Conservation (phyloP, 2,797 vertebrate genomes). For the Chromobotia macracanthus region DNA sequence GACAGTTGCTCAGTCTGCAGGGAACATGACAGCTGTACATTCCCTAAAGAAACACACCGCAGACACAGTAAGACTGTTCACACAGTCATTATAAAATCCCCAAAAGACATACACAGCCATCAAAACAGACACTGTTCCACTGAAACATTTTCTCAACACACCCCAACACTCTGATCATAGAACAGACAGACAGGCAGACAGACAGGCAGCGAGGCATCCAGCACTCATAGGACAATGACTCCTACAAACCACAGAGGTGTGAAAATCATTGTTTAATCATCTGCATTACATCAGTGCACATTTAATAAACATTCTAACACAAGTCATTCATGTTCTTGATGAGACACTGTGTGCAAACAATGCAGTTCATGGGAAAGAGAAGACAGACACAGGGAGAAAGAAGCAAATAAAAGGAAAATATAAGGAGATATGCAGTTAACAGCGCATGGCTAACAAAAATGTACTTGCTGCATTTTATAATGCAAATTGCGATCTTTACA, state of each 20-base stretch:
- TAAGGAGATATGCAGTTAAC: not conserved
- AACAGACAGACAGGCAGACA: not conserved
- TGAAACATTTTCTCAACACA: constrained; percentile 1
- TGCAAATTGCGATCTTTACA: not conserved
- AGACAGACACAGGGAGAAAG: constrained; percentile 2
- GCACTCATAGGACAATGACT: not conserved
- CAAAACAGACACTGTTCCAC: not conserved
- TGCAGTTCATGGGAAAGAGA: constrained; percentile 32
- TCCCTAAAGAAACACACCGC: constrained; percentile 19
- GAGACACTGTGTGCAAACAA: constrained; percentile 41
- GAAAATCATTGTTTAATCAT: constrained; percentile 50
- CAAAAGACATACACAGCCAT: not conserved
- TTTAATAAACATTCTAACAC: constrained; percentile 25
- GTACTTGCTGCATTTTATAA: not conserved
- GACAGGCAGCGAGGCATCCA: not conserved
- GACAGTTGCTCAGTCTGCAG: constrained; percentile 33
- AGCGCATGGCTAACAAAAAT: not conserved
- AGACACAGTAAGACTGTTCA: constrained; percentile 34
- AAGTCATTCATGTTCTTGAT: not conserved
- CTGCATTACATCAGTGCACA: constrained; percentile 15
- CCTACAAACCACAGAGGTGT: constrained; percentile 4
- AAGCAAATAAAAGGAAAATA: not conserved
- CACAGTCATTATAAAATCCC: constrained; percentile 21
- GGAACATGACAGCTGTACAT: constrained; percentile 40
- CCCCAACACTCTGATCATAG: not conserved